Base-by-base conservation (phyloP, 1,140 invertebrate genomes). In the Aphaenogaster floridana region DNA sequence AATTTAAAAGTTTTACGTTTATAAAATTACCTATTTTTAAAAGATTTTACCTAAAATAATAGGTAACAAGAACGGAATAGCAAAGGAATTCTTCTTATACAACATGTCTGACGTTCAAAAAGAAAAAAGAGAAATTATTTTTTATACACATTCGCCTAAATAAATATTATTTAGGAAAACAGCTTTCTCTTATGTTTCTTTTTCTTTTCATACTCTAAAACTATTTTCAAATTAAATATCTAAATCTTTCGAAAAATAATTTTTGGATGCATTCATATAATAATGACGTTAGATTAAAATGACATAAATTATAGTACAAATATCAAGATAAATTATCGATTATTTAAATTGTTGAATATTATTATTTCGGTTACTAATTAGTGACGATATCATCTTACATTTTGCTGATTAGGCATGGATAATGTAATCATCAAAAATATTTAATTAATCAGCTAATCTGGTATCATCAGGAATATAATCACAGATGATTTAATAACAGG, bases 391-490 rank as follows among this genome's bases (percentile, higher is more conserved):
- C 42, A 74, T 84, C 54, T 74, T 84, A 48, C 28, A 84, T 61
- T 83, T 84, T n/a, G 42, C 34, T 50, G 42, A 83, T 74, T 72
- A 74, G 42, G 36, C 28, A 48, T 36, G 36, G 21, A 2, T 72
- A 48, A 59, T 83, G 28, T 83, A 48, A 48, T 48, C 17, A 71
- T 45, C 11, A 13, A 61, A 84, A 84, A 61, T 72, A 61, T 8
- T 63, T 36, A 83, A 83, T 74, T 84, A 74, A 74, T 84, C 13
- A 74, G 42, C 4, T 83, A 83, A 83, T 83, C 34, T 59, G 42
- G 8, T 59, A n/a, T 8, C 4, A 39, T 2, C 28, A 17, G 42
- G 48, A 74, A 74, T 74, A 74, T 84, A 61, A 74, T 63, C 34
- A 50, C 13, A 74, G 21, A 6, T 9, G 8, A 59, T 45, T 50